Evolutionary conservation across 2,888 invertebrate genomes (phyloP).

Genomic region (Diplolepis rosae): DNA sequence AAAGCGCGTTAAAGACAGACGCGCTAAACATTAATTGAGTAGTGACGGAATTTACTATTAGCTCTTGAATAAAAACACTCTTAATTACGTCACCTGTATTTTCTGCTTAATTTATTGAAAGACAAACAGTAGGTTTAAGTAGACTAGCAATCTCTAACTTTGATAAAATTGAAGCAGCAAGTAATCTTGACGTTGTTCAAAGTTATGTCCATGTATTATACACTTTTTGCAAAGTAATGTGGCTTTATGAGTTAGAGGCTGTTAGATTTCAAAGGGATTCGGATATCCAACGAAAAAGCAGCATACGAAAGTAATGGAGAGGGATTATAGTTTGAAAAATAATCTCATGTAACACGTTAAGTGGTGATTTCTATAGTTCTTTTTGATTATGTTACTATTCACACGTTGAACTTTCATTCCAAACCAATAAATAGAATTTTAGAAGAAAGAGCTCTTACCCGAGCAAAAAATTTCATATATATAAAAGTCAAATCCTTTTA

Average conservation of each 20-base stretch:
- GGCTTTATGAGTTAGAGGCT: background rate
- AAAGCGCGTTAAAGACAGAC: too few relatives aligned
- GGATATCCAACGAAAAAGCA: background rate
- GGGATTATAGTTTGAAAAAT: background rate
- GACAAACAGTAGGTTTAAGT: background rate
- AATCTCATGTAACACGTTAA: background rate
- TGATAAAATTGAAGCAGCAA: background rate
- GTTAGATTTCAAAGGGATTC: constrained; percentile 10
- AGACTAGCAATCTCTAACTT: background rate
- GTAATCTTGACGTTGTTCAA: background rate
- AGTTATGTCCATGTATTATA: background rate
- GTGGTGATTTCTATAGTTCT: background rate
- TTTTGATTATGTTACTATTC: background rate
- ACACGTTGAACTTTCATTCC: background rate
- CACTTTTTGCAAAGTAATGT: background rate
- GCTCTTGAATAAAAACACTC: background rate
- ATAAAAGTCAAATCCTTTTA: background rate
- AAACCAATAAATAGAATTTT: background rate
- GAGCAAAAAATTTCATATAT: too few relatives aligned
- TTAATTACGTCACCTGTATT: background rate
- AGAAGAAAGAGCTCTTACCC: background rate
- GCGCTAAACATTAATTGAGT: too few relatives aligned
- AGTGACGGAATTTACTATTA: background rate
- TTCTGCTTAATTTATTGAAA: background rate
- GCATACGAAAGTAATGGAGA: background rate